Evolutionary conservation across 2,113 vertebrate genomes (phyloP).

Genomic region (Hypanus sabinus): DNA sequence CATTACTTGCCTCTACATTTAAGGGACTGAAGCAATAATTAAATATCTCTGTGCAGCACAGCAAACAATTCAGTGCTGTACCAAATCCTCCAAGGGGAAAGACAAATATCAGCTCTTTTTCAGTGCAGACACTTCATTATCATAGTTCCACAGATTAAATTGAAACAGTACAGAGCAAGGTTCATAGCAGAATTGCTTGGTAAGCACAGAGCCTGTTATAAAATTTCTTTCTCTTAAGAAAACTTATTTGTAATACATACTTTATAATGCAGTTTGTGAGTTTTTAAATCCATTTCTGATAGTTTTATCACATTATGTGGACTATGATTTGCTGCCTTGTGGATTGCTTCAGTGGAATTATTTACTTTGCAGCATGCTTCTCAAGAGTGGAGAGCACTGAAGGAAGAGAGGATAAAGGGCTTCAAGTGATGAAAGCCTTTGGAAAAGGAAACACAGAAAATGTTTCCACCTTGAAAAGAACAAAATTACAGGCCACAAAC

Average conservation of each 20-base stretch:
- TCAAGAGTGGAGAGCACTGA: not conserved
- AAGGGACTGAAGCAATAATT: not conserved
- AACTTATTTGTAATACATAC: constrained; percentile 47
- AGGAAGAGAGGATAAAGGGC: not conserved
- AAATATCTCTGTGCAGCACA: not conserved
- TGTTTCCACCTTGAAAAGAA: not conserved
- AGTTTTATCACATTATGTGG: constrained; percentile 41
- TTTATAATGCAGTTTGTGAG: constrained; percentile 38
- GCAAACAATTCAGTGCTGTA: not conserved
- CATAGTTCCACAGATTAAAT: constrained; percentile 39
- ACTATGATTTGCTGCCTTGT: not conserved
- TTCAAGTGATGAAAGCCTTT: not conserved
- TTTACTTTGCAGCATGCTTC: not conserved
- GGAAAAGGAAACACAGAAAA: not conserved
- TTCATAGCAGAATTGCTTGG: constrained; percentile 46
- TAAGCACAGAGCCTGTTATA: constrained; percentile 50
- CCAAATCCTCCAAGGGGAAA: constrained; percentile 39
- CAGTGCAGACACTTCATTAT: constrained; percentile 41
- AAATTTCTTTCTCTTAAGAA: constrained; percentile 46
- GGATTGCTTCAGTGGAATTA: not conserved
- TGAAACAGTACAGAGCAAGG: constrained; percentile 48
- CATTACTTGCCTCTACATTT: not conserved
- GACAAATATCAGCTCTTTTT: constrained; percentile 41
- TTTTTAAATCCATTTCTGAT: constrained; percentile 45
- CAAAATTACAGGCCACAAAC: not conserved